Evolutionary conservation across 1,140 invertebrate species (phyloP), one percentile per base, ranked within the genome.

Genomic region (Bombus impatiens): DNA sequence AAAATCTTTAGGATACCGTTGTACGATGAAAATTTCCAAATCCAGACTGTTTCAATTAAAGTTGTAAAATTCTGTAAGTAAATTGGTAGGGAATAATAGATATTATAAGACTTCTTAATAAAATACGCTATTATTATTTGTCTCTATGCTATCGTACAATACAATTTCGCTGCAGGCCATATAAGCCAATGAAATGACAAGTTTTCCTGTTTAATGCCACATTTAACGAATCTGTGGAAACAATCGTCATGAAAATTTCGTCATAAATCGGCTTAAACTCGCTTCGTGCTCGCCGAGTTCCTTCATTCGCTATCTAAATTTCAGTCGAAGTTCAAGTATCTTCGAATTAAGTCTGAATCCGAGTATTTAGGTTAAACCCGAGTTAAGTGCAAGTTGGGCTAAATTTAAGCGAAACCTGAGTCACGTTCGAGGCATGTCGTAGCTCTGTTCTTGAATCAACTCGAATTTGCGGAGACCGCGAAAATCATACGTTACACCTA

Each of bases 351-450:
- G 53, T 25, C 12, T 10, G 44, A 80, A 70, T 47, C 42, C 65
- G 62, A 79, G 65, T 70, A 79, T 68, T 68, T 68, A 18, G 78
- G 65, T 80, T 80, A 70, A 80, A 42, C 44, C 53, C 65, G 78
- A 80, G 67, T 80, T 70, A 80, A 80, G 65, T 53, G 44, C 44
- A 76, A 76, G 76, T 62, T n/a, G 25, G 44, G 78, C 44, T 80
- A 80, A 80, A 80, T 80, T 80, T 80, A 80, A 47, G 25, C 44
- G 5, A 37, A 4, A 32, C 9, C 32, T 70, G 78, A 80, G 12
- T 80, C 78, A 80, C 78, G 44, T 53, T 40, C 28, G 13, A 18
- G 13, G 44, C 44, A 70, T 37, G 78, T 35, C 35, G 53, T 44
- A 32, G 25, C n/a, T 65, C 37, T 65, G 28, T 62, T 62, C 57